Evolutionary conservation across 2,888 invertebrate genomes (phyloP).

Genomic region (Sesia bembeciformis): DNA sequence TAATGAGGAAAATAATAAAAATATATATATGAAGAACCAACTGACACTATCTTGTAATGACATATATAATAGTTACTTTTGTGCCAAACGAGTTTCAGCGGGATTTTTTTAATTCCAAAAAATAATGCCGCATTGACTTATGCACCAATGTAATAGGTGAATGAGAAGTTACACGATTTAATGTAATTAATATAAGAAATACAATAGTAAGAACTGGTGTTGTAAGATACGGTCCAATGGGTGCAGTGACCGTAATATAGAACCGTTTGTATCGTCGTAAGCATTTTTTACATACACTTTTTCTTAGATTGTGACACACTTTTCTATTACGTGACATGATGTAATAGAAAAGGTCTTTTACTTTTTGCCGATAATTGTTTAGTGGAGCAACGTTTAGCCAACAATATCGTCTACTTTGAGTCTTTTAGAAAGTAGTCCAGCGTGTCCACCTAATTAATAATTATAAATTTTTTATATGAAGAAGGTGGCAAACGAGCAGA

Average conservation of each 20-base stretch:
- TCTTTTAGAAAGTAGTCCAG: not conserved
- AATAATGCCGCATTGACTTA: no score
- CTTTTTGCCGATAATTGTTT: constrained; percentile 22
- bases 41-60: no score
- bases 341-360: constrained; percentile 31
- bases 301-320: constrained; percentile 47
- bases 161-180: no score
- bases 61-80: no score
- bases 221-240: not conserved
- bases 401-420: not conserved
- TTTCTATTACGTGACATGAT: constrained; percentile 49
- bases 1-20: no score
- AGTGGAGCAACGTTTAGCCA: constrained; percentile 1
- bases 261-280: not conserved
- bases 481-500: not conserved
- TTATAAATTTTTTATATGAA: not conserved
- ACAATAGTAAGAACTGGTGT: not conserved
- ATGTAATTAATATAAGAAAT: no score
- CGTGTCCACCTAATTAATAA: not conserved
- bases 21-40: no score
- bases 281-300: constrained; percentile 23
- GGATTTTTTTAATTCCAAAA: no score
- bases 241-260: not conserved
- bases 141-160: no score
- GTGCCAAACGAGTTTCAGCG: no score